Percentiles rank a stretch among this genome's conserved stretches.
Evolutionary conservation across 1,140 invertebrate genomes (phyloP).

Genomic region (Solenopsis invicta): DNA sequence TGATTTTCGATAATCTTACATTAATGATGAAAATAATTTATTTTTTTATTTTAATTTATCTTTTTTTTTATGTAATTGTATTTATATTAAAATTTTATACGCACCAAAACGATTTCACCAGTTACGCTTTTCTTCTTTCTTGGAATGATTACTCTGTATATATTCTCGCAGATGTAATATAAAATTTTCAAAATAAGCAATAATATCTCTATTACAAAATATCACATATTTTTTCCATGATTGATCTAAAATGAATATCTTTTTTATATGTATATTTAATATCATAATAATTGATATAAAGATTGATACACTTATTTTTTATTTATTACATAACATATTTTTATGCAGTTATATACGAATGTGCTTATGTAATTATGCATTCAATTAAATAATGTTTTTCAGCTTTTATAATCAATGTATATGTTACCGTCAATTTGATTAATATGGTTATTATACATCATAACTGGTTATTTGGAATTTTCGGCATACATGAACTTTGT

Average conservation of each 20-base stretch:
- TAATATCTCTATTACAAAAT: conserved; percentile 84
- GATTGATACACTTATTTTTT: background rate
- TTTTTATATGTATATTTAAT: background rate
- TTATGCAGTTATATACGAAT: background rate
- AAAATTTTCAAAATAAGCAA: conserved; percentile 85
- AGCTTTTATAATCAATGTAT: no score
- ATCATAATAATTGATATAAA: background rate
- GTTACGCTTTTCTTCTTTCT: conserved; percentile 81
- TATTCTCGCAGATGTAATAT: conserved; percentile 83
- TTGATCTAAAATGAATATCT: conserved; percentile 42
- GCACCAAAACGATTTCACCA: background rate
- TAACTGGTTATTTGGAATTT: no score
- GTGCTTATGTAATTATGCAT: no score
- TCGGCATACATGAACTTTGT: no score
- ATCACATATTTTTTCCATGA: conserved; percentile 52
- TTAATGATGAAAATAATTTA: no score
- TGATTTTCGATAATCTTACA: no score
- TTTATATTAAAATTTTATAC: background rate
- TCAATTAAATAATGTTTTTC: no score
- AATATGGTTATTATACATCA: no score
- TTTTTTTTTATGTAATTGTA: no score
- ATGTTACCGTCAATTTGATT: no score
- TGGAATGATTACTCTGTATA: conserved; percentile 86
- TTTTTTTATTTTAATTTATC: no score
- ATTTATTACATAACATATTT: background rate